Conservation (phyloP, 2,113 vertebrate genomes). For the Onychostoma macrolepis region DNA sequence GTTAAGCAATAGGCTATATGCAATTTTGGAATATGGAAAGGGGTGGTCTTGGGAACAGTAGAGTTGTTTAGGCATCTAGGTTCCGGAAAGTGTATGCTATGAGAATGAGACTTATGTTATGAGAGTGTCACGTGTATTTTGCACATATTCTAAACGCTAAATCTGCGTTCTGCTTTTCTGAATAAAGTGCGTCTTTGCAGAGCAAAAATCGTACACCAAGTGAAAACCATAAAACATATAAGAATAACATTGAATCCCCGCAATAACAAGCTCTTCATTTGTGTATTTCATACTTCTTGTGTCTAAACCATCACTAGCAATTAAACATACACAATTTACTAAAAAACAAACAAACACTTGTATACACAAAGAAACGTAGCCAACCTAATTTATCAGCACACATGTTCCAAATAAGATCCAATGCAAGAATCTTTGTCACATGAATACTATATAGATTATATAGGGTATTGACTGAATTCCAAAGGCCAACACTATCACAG, state of each 20-base stretch:
- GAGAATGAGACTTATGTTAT: too few relatives aligned
- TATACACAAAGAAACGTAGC: background rate
- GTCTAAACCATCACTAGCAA: background rate
- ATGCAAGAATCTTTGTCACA: conserved; percentile 69
- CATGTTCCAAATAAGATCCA: conserved; percentile 38
- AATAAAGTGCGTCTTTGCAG: background rate
- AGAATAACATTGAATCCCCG: background rate
- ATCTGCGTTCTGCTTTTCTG: background rate
- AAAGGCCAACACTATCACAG: conserved; percentile 72
- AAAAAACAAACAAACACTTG: background rate
- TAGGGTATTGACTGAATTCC: conserved; percentile 71
- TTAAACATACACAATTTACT: too few relatives aligned
- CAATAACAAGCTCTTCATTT: background rate
- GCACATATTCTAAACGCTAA: background rate
- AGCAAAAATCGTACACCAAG: background rate
- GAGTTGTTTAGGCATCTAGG: background rate
- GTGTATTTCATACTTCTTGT: background rate
- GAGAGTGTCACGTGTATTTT: background rate
- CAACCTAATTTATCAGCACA: background rate
- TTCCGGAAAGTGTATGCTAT: background rate
- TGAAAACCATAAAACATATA: too few relatives aligned
- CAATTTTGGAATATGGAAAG: background rate
- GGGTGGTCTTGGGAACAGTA: background rate
- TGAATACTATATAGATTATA: conserved; percentile 34
- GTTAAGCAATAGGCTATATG: background rate